A percentile compares a stretch with the other conserved stretches of the same genome.
Evolutionary conservation across 2,888 invertebrate genomes (phyloP).

Genomic region (Siphlonurus alternatus): DNA sequence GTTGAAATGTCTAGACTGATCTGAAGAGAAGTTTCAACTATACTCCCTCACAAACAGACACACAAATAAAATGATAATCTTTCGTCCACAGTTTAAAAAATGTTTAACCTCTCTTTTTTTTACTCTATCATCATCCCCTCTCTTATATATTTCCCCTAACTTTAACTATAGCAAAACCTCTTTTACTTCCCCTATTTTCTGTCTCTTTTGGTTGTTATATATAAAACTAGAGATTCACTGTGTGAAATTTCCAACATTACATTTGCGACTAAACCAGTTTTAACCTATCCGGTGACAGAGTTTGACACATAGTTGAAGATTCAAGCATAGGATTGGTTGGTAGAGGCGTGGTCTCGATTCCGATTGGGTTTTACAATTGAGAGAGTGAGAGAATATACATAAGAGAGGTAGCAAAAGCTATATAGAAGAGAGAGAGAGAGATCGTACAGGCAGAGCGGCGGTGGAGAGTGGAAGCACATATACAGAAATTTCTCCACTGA

Average conservation of each 20-base stretch:
- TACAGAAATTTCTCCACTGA: background rate
- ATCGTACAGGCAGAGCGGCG: background rate
- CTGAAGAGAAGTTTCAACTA: too few relatives aligned
- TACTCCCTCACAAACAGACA: background rate
- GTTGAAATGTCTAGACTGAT: too few relatives aligned
- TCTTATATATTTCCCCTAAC: background rate
- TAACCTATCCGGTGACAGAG: background rate
- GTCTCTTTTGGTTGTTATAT: background rate
- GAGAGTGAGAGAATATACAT: background rate
- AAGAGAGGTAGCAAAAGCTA: background rate
- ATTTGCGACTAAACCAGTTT: background rate
- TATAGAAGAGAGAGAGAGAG: background rate
- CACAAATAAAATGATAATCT: background rate
- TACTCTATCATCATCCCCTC: background rate
- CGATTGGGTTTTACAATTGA: background rate
- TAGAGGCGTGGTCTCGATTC: background rate
- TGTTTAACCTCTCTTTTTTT: background rate
- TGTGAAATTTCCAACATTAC: background rate
- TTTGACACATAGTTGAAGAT: conserved; percentile 1
- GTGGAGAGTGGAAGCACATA: background rate
- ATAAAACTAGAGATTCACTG: background rate
- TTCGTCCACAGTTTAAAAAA: background rate
- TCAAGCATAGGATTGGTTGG: background rate
- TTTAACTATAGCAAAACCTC: background rate
- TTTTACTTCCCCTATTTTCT: background rate